These are phyloP conservation scores for Stomorhina lunata DNA, from an alignment of 2,888 invertebrate genomes.

Conservation along the genomic window DNA sequence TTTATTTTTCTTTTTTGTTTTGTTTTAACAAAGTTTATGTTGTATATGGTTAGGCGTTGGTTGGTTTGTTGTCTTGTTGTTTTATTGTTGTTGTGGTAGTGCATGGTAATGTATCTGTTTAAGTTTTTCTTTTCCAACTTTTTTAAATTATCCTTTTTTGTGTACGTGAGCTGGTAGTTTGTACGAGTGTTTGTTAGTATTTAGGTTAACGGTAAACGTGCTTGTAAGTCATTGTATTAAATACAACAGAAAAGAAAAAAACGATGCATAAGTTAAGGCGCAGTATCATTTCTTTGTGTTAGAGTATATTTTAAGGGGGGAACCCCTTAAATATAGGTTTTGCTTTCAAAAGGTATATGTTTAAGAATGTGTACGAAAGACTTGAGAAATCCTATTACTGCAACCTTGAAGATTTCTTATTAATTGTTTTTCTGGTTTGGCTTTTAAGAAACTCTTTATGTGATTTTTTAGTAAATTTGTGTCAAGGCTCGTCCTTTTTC, in stretches of 20 bases:
- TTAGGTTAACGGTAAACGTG: constrained; percentile 43
- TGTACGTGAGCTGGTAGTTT: not conserved
- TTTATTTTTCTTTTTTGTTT: too few relatives aligned
- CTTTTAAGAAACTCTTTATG: too few relatives aligned
- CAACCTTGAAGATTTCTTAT: too few relatives aligned
- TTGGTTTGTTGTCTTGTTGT: too few relatives aligned
- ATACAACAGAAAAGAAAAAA: not conserved
- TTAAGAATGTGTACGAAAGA: too few relatives aligned
- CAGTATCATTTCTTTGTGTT: not conserved
- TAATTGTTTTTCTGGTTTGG: too few relatives aligned
- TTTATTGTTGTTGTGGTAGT: not conserved
- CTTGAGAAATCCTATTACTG: too few relatives aligned
- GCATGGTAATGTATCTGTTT: not conserved
- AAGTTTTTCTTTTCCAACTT: not conserved
- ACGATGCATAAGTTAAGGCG: constrained; percentile 19
- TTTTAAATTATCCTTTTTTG: not conserved
- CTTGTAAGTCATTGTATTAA: constrained; percentile 5
- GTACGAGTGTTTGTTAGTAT: not conserved
- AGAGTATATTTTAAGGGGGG: not conserved
- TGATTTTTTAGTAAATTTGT: too few relatives aligned
- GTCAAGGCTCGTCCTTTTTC: too few relatives aligned
- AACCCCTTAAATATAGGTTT: not conserved
- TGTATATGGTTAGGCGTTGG: not conserved
- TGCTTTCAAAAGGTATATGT: not conserved
- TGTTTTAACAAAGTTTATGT: constrained; percentile 9